Evolutionary conservation across 2,888 invertebrate genomes (phyloP), one percentile per base, ranked within the genome.

Genomic region (Folsomia manolachei): DNA sequence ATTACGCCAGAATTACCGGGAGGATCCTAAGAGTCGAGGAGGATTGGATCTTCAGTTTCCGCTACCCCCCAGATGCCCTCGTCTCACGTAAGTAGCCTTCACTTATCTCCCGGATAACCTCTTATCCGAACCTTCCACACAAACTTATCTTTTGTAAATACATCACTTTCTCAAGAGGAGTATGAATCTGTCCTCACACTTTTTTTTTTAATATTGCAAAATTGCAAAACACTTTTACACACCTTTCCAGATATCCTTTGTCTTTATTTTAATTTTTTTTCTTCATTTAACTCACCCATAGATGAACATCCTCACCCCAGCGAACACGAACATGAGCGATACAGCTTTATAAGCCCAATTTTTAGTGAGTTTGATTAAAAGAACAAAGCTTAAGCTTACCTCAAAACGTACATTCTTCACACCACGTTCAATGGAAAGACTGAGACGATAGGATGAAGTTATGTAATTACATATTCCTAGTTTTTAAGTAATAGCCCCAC

Each of bases 11-110:
- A 53, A 95, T 96, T 72, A 96, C 95, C 23, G 96, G 96, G 0
- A 88, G 95, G 70, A 94, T 96, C 79, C 87, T 96, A 78, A 90
- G 94, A 82, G 94, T 96, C 68, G 93, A 93, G 85, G 94, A 95
- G 84, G 94, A 95, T 85, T 95, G 95, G 94, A 94, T 95, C 82
- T 95, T 95, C 85, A 94, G 94, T 81, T 95, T 95, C 85, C 89
- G 93, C 78, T 93, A 94, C 85, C 94, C 94, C 63, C 92, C 93
- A n/a, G 86, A 87, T 76, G 83, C 84, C 24, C 82, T 86, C 73
- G 86, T 86, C 66, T 85, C 87, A 69, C 85, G 87, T 87, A 83
- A 86, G 87, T 85, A 78, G 75, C 61, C 64, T 9, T 39, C 4
- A 39, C 14, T 39, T 39, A 9, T 39, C 7, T 39, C 39, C 39